Evolutionary conservation across 2,113 vertebrate species (phyloP).

Genomic region (Strix aluco): DNA sequence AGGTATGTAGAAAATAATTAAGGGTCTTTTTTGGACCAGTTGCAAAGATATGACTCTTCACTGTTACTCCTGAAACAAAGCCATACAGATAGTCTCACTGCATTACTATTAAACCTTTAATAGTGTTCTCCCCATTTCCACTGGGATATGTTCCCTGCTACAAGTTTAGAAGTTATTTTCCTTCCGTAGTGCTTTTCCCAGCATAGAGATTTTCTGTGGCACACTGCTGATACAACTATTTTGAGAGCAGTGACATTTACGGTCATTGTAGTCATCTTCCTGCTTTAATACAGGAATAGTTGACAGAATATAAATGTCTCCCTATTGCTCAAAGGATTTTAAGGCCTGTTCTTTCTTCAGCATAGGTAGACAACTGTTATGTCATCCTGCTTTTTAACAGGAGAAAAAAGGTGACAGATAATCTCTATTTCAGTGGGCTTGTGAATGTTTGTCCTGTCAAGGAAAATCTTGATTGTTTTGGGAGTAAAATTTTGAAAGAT

Average conservation of each 20-base stretch:
- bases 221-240: not conserved
- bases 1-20: not conserved
- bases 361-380: not conserved
- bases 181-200: not conserved
- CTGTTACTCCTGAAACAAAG: not conserved
- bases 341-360: not conserved
- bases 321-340: not conserved
- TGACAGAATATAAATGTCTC: not conserved
- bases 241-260: not conserved
- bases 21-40: not conserved
- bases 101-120: not conserved
- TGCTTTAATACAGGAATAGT: not conserved
- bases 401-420: not conserved
- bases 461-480: not conserved
- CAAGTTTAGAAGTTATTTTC: not conserved
- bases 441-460: not conserved
- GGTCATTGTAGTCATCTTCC: not conserved
- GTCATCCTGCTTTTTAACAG: not conserved
- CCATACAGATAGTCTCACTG: not conserved
- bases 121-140: not conserved
- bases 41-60: not conserved
- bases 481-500: not conserved
- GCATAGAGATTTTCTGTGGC: not conserved
- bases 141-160: not conserved
- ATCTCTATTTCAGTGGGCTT: not conserved